Evolutionary conservation across 2,888 invertebrate species (phyloP).

Genomic region (Actias luna): DNA sequence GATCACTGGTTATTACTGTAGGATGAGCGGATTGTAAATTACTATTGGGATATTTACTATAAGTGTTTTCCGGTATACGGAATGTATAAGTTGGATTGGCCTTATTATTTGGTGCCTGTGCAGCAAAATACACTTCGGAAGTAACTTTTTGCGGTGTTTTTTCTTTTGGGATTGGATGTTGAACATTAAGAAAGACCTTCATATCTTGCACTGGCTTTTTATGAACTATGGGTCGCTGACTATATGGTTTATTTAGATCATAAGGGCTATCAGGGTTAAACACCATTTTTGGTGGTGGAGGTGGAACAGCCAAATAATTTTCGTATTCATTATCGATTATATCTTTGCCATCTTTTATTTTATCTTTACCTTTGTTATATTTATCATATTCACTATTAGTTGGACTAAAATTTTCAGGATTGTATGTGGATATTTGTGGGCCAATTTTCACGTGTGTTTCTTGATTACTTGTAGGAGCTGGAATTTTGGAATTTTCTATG

Average conservation of each 20-base stretch:
- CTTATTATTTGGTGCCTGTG: slow-evolving; percentile 63
- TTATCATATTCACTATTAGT: slow-evolving; percentile 61
- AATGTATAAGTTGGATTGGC: slow-evolving; percentile 69
- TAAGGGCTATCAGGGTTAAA: slow-evolving; percentile 55
- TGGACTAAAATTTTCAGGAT: slow-evolving; percentile 60
- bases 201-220: slow-evolving; percentile 73
- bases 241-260: slow-evolving; percentile 61
- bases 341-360: slow-evolving; percentile 55
- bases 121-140: slow-evolving; percentile 76
- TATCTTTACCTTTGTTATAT: slow-evolving; percentile 48
- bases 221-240: slow-evolving; percentile 64
- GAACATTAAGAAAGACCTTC: slow-evolving; percentile 72
- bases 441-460: slow-evolving; percentile 73
- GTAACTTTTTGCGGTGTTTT: slow-evolving; percentile 71
- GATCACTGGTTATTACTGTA: slow-evolving; percentile 20
- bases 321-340: slow-evolving; percentile 75
- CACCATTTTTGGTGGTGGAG: slow-evolving; percentile 66
- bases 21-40: slow-evolving; percentile 29
- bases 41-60: slow-evolving; percentile 34
- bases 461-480: slow-evolving; percentile 74
- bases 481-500: slow-evolving; percentile 54
- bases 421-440: slow-evolving; percentile 69
- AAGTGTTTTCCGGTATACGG: slow-evolving; percentile 55
- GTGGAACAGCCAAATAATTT: slow-evolving; percentile 75
- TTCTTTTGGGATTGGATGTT: slow-evolving; percentile 67